Conservation (phyloP, 1,140 invertebrate species). For the Aphaenogaster ashmeadi region DNA sequence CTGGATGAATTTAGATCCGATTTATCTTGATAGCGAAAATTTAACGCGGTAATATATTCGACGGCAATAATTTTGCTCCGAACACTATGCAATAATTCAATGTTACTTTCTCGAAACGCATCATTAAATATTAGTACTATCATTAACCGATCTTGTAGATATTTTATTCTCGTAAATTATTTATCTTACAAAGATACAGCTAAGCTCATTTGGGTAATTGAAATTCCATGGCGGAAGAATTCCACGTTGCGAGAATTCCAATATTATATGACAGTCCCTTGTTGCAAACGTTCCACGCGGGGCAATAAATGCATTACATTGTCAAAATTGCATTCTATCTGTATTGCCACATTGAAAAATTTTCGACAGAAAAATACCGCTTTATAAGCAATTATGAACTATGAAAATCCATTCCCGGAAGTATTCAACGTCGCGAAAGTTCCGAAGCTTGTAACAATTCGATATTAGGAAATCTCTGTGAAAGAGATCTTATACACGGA, state of each 20-base stretch:
- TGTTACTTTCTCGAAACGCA: not conserved
- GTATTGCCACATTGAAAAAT: not conserved
- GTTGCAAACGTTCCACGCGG: constrained; percentile 1
- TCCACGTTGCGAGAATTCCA: not conserved
- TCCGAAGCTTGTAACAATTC: not conserved
- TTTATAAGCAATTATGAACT: constrained; percentile 4
- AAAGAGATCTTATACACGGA: not conserved
- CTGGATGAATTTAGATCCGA: not conserved
- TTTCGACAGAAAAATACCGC: not conserved
- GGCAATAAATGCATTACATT: not conserved
- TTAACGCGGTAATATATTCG: constrained; percentile 7
- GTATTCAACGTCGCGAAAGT: not conserved
- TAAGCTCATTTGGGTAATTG: constrained; percentile 19
- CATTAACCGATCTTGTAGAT: constrained; percentile 5
- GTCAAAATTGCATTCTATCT: constrained; percentile 27
- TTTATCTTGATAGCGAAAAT: not conserved
- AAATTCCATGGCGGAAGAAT: constrained; percentile 9
- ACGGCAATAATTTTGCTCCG: not conserved
- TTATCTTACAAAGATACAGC: not conserved
- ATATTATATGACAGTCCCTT: not conserved
- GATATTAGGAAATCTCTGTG: not conserved
- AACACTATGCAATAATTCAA: constrained; percentile 15
- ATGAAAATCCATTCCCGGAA: not conserved
- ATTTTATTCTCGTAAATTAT: constrained; percentile 7
- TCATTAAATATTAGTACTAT: not conserved